Base-by-base conservation (phyloP, 30 jellyfish, hydroid and myxozoan species). In the Phacellophora camtschatica region DNA sequence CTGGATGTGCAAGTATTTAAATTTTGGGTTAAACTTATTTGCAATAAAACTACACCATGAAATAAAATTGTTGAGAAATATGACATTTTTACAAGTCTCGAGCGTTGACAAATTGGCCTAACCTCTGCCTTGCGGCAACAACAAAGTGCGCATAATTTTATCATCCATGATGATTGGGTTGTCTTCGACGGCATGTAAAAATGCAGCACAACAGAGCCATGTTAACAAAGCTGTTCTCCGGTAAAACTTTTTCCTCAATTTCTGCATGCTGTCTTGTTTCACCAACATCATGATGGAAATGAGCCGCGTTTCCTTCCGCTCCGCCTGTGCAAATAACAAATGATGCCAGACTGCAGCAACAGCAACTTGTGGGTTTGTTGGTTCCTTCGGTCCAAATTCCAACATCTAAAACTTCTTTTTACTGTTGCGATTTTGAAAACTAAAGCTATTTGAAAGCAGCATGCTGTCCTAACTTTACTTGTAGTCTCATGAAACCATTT, bases 121-220 rank as follows among this genome's bases (percentile, higher is more conserved):
- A 1, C 19, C 13, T 10, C 35, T 16, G 20, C 59, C 74, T 54
- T 66, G 79, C n/a, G 88, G 13, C 50, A 56, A 31, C 56, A 66
- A 4, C 39, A 9, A 28, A 9, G 37, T 79, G 11, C 42, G 13
- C 1, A 36, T 39, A 3, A 45, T 31, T 32, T 33, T 56, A 22
- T 58, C 71, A 39, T 19, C 8, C 29, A 46, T 76, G n/a, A 43
- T n/a, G n/a, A n/a, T n/a, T n/a, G n/a, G 42, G 48, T 65, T 69
- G 28, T 81, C 88, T 45, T 74, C 85, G 23, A 83, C 76, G 12
- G 98, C 98, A 77, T 82, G 83, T 74, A 90, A 61, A 49, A 90
- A 29, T 4, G 96, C 76, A 32, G 90, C 88, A 64, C 87, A 90
- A 83, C 96, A 90, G 19, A 90, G 83, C 64, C 82, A 71, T 8